Percentiles rank a stretch among this genome's conserved stretches.
phyloP scores from a whole-genome alignment of 2,888 invertebrate species.

The Dryobota labecula region DNA sequence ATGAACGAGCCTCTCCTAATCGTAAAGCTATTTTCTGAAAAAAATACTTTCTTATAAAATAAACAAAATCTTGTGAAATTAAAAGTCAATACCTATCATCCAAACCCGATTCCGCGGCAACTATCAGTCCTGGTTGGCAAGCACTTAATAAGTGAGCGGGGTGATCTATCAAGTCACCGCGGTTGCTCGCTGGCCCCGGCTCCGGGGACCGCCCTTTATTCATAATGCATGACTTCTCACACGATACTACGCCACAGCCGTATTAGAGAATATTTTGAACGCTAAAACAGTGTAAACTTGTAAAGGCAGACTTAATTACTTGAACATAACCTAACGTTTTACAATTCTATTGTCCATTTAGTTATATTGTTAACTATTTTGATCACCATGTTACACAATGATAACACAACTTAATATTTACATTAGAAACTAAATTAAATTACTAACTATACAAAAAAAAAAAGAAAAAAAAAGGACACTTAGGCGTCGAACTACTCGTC shows the following conservation, averaged over 20 bases:
- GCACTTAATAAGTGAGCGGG: conserved; percentile 48
- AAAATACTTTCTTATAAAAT: background rate
- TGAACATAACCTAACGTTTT: conserved; percentile 25
- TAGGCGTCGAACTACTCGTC: too few species aligned
- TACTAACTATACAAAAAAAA: too few species aligned
- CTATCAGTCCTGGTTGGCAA: conserved; percentile 42
- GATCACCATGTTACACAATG: too few species aligned
- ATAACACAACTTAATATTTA: too few species aligned
- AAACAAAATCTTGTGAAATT: background rate
- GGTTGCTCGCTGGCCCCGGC: conserved; percentile 56
- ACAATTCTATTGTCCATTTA: background rate
- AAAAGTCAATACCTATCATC: conserved; percentile 3
- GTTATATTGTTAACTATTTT: too few species aligned
- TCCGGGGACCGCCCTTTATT: conserved; percentile 70
- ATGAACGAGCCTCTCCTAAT: background rate
- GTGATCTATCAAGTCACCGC: conserved; percentile 79
- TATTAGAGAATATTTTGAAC: conserved; percentile 62
- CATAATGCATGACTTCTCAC: conserved; percentile 80
- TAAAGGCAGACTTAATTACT: conserved; percentile 28
- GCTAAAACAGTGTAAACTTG: conserved; percentile 33
- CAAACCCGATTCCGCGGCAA: background rate
- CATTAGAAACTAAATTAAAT: too few species aligned
- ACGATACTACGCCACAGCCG: conserved; percentile 57
- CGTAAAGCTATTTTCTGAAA: background rate
- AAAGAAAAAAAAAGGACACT: too few species aligned